Conservation (phyloP, 1,140 invertebrate genomes). For the Drosophila ironensis region DNA sequence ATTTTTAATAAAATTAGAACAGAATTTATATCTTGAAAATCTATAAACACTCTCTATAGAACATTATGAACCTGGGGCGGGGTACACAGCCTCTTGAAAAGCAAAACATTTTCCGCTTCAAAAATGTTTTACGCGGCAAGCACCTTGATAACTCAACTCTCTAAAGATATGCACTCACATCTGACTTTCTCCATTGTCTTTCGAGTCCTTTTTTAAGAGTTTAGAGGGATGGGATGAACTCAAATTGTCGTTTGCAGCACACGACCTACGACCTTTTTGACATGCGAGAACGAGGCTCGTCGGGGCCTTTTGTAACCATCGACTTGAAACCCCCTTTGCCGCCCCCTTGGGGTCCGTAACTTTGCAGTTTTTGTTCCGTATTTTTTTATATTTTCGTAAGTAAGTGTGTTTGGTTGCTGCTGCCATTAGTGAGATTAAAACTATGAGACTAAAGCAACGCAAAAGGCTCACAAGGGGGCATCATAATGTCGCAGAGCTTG, state of each 20-base stretch:
- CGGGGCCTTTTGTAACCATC: conserved; percentile 21
- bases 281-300: conserved; percentile 12
- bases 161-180: background rate
- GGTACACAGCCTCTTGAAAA: too few species aligned
- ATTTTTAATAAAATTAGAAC: too few species aligned
- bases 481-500: conserved; percentile 53
- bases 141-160: background rate
- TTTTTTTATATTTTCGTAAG: background rate
- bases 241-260: conserved; percentile 31
- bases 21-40: too few species aligned
- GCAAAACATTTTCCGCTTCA: too few species aligned
- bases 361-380: background rate
- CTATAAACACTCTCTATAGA: too few species aligned
- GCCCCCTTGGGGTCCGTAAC: background rate
- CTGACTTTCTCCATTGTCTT: background rate
- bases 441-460: conserved; percentile 43
- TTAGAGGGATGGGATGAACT: too few species aligned
- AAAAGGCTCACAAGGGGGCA: conserved; percentile 16
- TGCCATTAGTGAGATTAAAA: conserved; percentile 80
- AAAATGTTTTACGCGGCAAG: background rate
- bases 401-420: background rate
- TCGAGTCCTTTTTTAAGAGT: background rate
- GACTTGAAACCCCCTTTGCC: conserved; percentile 15
- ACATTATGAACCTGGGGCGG: too few species aligned
- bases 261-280: conserved; percentile 35